phyloP scores from a whole-genome alignment of 2,797 vertebrate species.

The Parotocinclus haroldoi region DNA sequence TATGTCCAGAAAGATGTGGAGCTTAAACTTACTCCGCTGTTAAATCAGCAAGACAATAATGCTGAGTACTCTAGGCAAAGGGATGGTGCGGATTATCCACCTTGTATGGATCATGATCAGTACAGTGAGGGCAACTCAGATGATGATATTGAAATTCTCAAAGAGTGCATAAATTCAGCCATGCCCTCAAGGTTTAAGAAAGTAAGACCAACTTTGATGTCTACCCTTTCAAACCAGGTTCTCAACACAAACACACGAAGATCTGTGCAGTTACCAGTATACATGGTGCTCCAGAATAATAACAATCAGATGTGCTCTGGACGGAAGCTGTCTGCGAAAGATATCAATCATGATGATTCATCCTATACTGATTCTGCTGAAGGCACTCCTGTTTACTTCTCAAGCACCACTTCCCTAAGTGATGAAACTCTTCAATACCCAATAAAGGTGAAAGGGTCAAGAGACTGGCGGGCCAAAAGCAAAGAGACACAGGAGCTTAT shows the following conservation, averaged over 20 bases:
- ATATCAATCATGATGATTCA: conserved; percentile 79
- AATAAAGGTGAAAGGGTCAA: conserved; percentile 64
- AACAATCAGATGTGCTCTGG: conserved; percentile 67
- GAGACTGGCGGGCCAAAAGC: conserved; percentile 59
- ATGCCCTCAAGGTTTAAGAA: conserved; percentile 92
- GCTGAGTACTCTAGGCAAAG: conserved; percentile 65
- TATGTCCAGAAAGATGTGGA: conserved; percentile 97
- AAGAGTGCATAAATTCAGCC: conserved; percentile 92
- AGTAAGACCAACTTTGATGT: conserved; percentile 81
- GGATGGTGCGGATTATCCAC: conserved; percentile 73
- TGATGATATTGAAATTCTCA: conserved; percentile 90
- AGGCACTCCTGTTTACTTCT: conserved; percentile 88
- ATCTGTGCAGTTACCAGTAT: conserved; percentile 82
- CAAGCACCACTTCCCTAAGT: conserved; percentile 87
- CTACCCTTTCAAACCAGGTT: conserved; percentile 73
- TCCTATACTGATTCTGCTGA: conserved; percentile 89
- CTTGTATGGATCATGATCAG: conserved; percentile 65
- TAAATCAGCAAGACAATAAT: conserved; percentile 79
- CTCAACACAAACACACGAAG: conserved; percentile 77
- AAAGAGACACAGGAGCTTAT: conserved; percentile 64
- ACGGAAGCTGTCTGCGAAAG: conserved; percentile 70
- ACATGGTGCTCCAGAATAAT: conserved; percentile 89
- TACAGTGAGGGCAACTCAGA: conserved; percentile 82
- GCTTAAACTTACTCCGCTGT: conserved; percentile 87
- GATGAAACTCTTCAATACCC: conserved; percentile 90